Percentiles rank a stretch among this genome's conserved stretches.
phyloP scores from a whole-genome alignment of 64 coral and sea anemone genomes.

The Stichodactyla helianthus region DNA sequence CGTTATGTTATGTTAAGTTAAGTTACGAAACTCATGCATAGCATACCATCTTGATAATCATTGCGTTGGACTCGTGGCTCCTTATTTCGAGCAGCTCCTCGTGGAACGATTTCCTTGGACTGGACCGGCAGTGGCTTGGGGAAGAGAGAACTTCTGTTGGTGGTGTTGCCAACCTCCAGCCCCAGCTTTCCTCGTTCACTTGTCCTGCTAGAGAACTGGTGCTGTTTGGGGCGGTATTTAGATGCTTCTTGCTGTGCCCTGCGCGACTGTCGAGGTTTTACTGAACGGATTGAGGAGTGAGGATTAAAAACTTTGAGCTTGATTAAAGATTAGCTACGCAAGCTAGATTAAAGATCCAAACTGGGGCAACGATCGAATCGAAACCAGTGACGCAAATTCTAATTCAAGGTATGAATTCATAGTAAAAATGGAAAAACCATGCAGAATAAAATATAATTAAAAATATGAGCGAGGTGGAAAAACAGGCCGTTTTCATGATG shows the following conservation, averaged over 20 bases:
- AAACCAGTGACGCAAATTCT: background rate
- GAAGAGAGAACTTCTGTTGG: background rate
- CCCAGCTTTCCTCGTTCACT: constrained; percentile 36
- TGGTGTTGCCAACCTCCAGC: background rate
- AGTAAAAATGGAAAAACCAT: too few species aligned
- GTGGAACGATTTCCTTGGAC: background rate
- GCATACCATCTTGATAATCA: constrained; percentile 5
- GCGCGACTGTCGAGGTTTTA: constrained; percentile 70
- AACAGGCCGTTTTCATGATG: too few species aligned
- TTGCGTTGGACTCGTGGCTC: background rate
- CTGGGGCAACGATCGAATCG: background rate
- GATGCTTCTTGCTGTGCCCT: constrained; percentile 72
- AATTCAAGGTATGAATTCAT: too few species aligned
- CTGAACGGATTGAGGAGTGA: constrained; percentile 28
- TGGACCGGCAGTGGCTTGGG: background rate
- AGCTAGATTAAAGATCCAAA: background rate
- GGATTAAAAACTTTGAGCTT: background rate
- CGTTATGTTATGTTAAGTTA: background rate
- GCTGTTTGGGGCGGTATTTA: constrained; percentile 29
- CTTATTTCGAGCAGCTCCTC: background rate
- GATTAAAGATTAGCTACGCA: background rate
- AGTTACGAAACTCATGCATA: background rate
- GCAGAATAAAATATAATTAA: too few species aligned
- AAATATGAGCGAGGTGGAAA: too few species aligned
- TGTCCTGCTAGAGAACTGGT: constrained; percentile 36